phyloP scores from a whole-genome alignment of 2,797 vertebrate genomes.

The Spatula versicolor region DNA sequence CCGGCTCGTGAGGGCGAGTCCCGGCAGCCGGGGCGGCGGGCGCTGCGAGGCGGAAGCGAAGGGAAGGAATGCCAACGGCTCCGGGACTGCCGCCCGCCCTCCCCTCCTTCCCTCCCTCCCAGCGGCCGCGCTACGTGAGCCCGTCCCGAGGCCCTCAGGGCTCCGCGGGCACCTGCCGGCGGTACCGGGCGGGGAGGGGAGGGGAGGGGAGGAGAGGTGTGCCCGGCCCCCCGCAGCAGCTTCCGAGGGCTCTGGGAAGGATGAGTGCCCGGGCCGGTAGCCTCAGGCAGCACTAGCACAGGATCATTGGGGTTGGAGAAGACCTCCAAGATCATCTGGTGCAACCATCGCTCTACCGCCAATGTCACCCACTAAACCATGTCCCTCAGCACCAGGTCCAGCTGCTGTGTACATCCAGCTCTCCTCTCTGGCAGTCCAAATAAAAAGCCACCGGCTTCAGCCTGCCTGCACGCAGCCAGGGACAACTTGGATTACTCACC shows the following conservation, averaged over 20 bases:
- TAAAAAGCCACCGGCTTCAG: not conserved
- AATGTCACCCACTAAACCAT: too few relatives aligned
- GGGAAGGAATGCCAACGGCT: not conserved
- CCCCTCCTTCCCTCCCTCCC: accelerated
- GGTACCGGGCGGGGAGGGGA: too few relatives aligned
- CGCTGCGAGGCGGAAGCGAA: not conserved
- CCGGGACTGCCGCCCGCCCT: too few relatives aligned
- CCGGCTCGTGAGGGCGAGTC: too few relatives aligned
- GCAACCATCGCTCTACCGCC: too few relatives aligned
- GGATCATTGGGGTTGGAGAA: too few relatives aligned
- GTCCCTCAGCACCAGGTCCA: too few relatives aligned
- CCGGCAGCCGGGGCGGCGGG: not conserved
- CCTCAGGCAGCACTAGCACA: not conserved
- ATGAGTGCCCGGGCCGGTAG: not conserved
- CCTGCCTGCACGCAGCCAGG: not conserved
- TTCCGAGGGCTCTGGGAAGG: accelerated
- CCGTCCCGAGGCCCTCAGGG: not conserved
- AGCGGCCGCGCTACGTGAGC: accelerated
- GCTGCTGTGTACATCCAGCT: not conserved
- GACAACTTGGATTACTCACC: not conserved
- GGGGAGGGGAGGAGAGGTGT: too few relatives aligned
- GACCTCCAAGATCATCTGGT: too few relatives aligned
- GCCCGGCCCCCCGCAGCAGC: not conserved
- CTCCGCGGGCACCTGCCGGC: not conserved
- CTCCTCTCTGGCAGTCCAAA: not conserved